Evolutionary conservation across 2,113 vertebrate genomes (phyloP), one percentile per base, ranked within the genome.

Genomic region (Nycticebus coucang): DNA sequence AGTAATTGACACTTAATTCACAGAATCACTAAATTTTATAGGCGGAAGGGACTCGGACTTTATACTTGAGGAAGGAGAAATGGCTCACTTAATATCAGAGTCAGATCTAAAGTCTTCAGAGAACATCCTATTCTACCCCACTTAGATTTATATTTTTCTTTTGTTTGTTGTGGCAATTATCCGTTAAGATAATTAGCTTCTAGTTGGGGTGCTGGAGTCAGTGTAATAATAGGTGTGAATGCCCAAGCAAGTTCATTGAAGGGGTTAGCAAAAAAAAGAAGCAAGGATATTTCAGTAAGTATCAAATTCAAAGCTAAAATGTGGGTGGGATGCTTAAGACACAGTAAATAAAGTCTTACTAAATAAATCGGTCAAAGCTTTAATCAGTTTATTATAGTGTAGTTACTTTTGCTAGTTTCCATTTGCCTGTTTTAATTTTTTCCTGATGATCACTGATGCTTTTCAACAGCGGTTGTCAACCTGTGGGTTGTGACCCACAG

Each of bases 181-280:
- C 33, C 45, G 35, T 74, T 55, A 74, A 87, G 74, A 28, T 77
- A 93, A 93, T 91, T 77, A 88, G 72, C 72, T 35, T 79, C 33
- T 78, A 50, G 53, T 66, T 72, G 17, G 37, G 91, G 41, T 28
- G 35, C 62, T 50, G 75, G 37, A 79, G 50, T 45, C 28, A 4
- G 2, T 55, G 2, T 95, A 57, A 41, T 79, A 89, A 74, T 28
- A 87, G 68, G 11, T 80, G 30, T 50, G 50, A 92, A n/a, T 53
- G 66, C 59, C 24, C 18, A 13, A 10, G 17, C 18, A 22, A 24
- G 62, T 89, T 92, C 68, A 77, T n/a, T 77, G 60, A 89, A 57
- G 78, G 93, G 71, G 53, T 84, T 91, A 89, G 62, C 55, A 87
- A 90, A 87, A 37, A 37, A 71, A 94, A 81, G 72, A 71, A 68